Evolutionary conservation across 2,888 invertebrate genomes (phyloP), one percentile per base, ranked within the genome.

Genomic region (Orthosia gracilis): DNA sequence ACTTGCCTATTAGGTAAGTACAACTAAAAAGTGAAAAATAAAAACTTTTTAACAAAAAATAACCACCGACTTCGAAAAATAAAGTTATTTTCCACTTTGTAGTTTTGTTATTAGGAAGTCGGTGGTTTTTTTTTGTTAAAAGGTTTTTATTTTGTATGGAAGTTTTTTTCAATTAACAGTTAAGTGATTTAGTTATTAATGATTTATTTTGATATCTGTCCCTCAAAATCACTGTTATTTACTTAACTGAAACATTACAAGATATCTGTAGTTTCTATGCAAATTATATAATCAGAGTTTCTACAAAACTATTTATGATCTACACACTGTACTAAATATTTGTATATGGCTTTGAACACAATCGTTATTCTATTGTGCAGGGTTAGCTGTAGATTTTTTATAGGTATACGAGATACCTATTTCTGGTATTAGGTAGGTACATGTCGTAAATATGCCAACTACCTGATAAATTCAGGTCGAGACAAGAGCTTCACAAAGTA

Each of bases 301-400:
- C 31, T 55, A 49, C 50, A 81, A 12, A 67, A 15, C 78, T 18
- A 61, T 72, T 61, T 72, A 26, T 82, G 72, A 64, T 50, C 11
- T 15, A 12, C 31, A 17, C 26, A 31, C 12, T 23, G 7, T 49
- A 18, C n/a, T 47, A 18, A 68, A 52, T 80, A 72, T 80, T 77
- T 80, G 72, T 54, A 2, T 13, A 64, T 15, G 47, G 49, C 52
- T 82, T 76, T 23, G 45, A 49, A 23, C 40, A 49, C 26, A 54
- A 69, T 69, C 13, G 54, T 69, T 15, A 40, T 21, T 63, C 66
- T 64, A 61, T 67, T 77, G 59, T 80, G 18, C 7, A 23, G 18
- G 21, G n/a, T 31, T 54, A 50, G 13, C 40, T 15, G 1, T 2
- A 11, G 13, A 45, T 50, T 59, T 55, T n/a, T 77, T 58, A 17